phyloP scores from a whole-genome alignment of 2,888 invertebrate species.

The Oligia fasciuncula region DNA sequence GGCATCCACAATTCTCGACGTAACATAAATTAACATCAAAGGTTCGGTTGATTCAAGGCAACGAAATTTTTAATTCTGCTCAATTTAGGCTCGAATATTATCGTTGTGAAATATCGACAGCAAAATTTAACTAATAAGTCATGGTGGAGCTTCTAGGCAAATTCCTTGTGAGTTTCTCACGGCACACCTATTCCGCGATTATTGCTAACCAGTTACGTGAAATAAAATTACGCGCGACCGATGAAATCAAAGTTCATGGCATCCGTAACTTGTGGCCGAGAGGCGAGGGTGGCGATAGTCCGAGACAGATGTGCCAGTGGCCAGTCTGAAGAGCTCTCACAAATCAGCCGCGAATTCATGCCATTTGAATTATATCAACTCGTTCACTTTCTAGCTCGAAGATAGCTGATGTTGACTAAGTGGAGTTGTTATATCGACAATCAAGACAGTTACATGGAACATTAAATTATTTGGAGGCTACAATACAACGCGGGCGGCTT shows the following conservation, averaged over 20 bases:
- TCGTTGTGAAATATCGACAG: not conserved
- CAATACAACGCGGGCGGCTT: slow-evolving; percentile 3
- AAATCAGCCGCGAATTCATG: slow-evolving; percentile 17
- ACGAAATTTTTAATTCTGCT: not conserved
- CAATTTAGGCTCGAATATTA: slow-evolving; percentile 11
- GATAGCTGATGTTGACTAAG: slow-evolving; percentile 19
- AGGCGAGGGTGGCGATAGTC: slow-evolving; percentile 1
- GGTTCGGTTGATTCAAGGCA: not conserved
- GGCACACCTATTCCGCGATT: slow-evolving; percentile 38
- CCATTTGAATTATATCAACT: slow-evolving; percentile 33
- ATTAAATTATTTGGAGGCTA: slow-evolving; percentile 12
- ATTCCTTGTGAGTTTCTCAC: slow-evolving; percentile 56
- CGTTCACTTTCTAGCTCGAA: slow-evolving; percentile 10
- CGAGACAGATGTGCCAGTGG: slow-evolving; percentile 11
- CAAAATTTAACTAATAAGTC: slow-evolving; percentile 31
- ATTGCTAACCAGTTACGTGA: slow-evolving; percentile 53
- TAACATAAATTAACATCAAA: not conserved
- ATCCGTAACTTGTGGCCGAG: slow-evolving; percentile 26
- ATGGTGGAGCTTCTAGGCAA: slow-evolving; percentile 35
- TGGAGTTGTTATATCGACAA: not conserved
- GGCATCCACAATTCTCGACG: not conserved
- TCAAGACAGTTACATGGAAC: not conserved
- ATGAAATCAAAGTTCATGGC: slow-evolving; percentile 49
- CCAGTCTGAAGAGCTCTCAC: slow-evolving; percentile 4
- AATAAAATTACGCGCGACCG: slow-evolving; percentile 49